A percentile compares a stretch with the other conserved stretches of the same genome.
Conservation (phyloP, 2,888 invertebrate genomes). For the Cordilura impudica region DNA sequence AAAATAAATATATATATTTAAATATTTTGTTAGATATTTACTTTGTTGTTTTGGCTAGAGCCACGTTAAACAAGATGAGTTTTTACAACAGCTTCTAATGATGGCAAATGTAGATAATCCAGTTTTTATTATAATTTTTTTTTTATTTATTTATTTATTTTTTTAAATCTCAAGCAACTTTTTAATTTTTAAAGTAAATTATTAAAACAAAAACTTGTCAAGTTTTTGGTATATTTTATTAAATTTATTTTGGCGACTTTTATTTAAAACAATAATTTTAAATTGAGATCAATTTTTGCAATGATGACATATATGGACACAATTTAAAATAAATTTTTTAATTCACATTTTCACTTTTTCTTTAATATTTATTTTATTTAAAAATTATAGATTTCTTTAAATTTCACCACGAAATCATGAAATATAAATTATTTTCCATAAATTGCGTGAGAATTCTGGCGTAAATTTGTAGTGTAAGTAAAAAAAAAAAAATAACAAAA, state of each 20-base stretch:
- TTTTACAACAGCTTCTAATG: constrained; percentile 5
- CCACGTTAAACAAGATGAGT: constrained; percentile 12
- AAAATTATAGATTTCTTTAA: background rate
- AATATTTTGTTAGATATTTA: constrained; percentile 40
- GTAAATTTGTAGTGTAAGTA: constrained; percentile 30
- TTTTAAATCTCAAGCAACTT: background rate
- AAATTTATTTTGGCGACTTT: background rate
- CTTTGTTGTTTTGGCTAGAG: constrained; percentile 15
- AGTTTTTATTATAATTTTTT: constrained; percentile 27
- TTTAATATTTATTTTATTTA: constrained; percentile 3
- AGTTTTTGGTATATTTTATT: background rate
- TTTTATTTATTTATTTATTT: background rate
- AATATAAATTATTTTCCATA: background rate
- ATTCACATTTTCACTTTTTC: constrained; percentile 55
- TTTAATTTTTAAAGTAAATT: constrained; percentile 18
- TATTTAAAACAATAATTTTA: background rate
- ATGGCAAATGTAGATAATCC: constrained; percentile 54
- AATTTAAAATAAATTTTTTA: constrained; percentile 19
- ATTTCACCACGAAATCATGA: constrained; percentile 3
- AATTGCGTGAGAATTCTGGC: constrained; percentile 18
- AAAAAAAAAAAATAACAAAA: background rate
- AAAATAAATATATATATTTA: background rate
- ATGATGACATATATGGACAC: background rate
- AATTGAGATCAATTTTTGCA: constrained; percentile 20
- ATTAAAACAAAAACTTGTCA: constrained; percentile 4